Evolutionary conservation across 1,140 invertebrate species (phyloP).

Genomic region (Rhagoletis zephyria): DNA sequence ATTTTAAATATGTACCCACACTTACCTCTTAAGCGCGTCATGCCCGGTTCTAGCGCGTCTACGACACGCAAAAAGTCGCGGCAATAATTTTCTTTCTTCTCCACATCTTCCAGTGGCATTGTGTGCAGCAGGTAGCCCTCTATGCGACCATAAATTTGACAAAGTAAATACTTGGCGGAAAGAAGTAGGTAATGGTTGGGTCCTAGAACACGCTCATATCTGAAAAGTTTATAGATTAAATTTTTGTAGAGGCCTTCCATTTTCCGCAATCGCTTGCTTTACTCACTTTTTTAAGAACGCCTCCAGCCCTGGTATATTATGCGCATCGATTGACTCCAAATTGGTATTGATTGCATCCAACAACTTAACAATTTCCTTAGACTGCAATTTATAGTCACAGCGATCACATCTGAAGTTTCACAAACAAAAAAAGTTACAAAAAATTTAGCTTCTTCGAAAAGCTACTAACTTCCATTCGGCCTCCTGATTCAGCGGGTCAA

Average conservation of each 20-base stretch:
- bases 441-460: not conserved
- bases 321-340: constrained; percentile 77
- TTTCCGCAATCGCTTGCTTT: not conserved
- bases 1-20: not conserved
- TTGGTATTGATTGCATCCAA: constrained; percentile 77
- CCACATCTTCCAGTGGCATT: constrained; percentile 76
- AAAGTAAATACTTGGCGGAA: constrained; percentile 79
- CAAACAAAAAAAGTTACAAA: not conserved
- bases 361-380: constrained; percentile 63
- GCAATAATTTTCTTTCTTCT: constrained; percentile 80
- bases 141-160: constrained; percentile 80
- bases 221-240: constrained; percentile 57
- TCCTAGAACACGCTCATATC: constrained; percentile 79
- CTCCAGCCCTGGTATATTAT: constrained; percentile 78
- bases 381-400: constrained; percentile 62
- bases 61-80: constrained; percentile 79
- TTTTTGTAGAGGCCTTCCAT: too few species aligned
- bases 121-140: constrained; percentile 79
- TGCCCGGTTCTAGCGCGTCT: constrained; percentile 81
- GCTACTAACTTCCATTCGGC: constrained; percentile 77
- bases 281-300: constrained; percentile 75
- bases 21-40: constrained; percentile 80
- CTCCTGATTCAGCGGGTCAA: constrained; percentile 76
- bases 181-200: constrained; percentile 79
- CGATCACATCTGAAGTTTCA: constrained; percentile 64